Percentiles rank a stretch among this genome's conserved stretches.
Conservation (phyloP, 1,140 invertebrate genomes). For the Drosophila bocqueti region DNA sequence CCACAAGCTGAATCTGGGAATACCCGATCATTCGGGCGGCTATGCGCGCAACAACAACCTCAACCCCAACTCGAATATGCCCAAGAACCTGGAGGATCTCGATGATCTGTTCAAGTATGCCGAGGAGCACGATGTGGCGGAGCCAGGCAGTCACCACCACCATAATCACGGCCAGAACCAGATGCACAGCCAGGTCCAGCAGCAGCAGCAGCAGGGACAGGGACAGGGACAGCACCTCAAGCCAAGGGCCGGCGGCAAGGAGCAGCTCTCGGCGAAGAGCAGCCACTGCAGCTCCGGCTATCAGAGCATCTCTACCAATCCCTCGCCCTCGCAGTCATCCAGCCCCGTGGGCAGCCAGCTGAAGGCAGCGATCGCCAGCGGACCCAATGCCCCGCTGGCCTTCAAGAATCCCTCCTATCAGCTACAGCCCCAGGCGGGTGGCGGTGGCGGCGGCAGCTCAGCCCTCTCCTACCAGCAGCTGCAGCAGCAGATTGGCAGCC, state of each 20-base stretch:
- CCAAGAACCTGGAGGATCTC: conserved; percentile 89
- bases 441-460: neutral
- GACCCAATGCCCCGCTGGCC: conserved; percentile 88
- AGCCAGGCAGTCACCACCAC: conserved; percentile 31
- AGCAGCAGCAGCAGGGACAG: conserved; percentile 37
- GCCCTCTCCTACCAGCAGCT: conserved; percentile 20
- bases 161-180: conserved; percentile 49
- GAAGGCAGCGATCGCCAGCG: conserved; percentile 40
- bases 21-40: conserved; percentile 82
- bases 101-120: conserved; percentile 90
- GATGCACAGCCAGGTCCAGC: conserved; percentile 37
- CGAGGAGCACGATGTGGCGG: conserved; percentile 88
- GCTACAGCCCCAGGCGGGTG: conserved; percentile 85
- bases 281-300: conserved; percentile 94
- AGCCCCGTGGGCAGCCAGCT: conserved; percentile 91
- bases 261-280: conserved; percentile 87
- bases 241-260: conserved; percentile 79
- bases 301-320: conserved; percentile 93
- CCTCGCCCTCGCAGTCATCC: conserved; percentile 92
- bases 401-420: conserved; percentile 95
- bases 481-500: conserved; percentile 47
- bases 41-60: conserved; percentile 72
- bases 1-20: conserved; percentile 80
- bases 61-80: conserved; percentile 85
- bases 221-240: conserved; percentile 60